phyloP scores from a whole-genome alignment of 2,888 invertebrate genomes.

The Holacanthella duospinosa region DNA sequence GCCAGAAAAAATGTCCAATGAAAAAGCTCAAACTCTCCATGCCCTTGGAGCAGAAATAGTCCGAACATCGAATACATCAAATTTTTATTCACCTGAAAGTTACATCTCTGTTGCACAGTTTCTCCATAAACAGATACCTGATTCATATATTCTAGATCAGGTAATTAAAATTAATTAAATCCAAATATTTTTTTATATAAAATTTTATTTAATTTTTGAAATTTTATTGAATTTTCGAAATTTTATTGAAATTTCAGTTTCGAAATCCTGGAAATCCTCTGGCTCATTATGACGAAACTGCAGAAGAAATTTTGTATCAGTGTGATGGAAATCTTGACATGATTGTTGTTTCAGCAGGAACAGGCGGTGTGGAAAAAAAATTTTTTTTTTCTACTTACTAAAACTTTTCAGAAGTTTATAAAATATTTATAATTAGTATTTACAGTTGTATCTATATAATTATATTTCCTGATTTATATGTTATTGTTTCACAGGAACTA shows the following conservation, averaged over 20 bases:
- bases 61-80: slow-evolving; percentile 86
- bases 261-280: slow-evolving; percentile 89
- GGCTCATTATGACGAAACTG: slow-evolving; percentile 95
- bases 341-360: slow-evolving; percentile 74
- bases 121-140: slow-evolving; percentile 72
- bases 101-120: slow-evolving; percentile 79
- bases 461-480: not conserved
- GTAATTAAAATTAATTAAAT: no score
- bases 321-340: slow-evolving; percentile 75
- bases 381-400: no score
- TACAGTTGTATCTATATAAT: no score
- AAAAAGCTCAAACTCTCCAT: slow-evolving; percentile 81
- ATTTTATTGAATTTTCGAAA: not conserved
- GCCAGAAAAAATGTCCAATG: slow-evolving; percentile 99
- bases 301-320: slow-evolving; percentile 79
- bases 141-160: slow-evolving; percentile 87
- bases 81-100: slow-evolving; percentile 76
- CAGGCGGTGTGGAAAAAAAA: no score
- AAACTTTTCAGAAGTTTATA: not conserved
- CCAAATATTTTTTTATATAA: no score
- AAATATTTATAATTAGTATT: not conserved
- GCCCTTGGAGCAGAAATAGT: slow-evolving; percentile 92
- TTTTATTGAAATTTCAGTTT: slow-evolving; percentile 52
- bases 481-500: slow-evolving; percentile 50
- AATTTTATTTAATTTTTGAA: slow-evolving; percentile 6